A percentile compares a stretch with the other conserved stretches of the same genome.
Conservation (phyloP, 2,113 vertebrate genomes). For the Sclerurus mexicanus region DNA sequence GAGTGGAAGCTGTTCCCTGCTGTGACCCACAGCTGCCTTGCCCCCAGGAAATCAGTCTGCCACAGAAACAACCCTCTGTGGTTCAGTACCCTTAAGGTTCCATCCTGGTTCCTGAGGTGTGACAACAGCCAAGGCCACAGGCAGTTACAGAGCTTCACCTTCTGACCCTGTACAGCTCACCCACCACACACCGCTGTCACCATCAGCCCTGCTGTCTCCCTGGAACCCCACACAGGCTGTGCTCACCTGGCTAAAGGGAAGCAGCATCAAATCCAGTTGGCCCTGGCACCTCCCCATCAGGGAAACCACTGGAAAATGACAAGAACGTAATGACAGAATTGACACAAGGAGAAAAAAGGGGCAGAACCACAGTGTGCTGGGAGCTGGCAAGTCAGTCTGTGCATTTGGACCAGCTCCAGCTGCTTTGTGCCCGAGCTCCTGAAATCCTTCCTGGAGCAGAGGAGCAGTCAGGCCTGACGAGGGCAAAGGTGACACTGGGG, state of each 20-base stretch:
- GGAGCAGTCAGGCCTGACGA: background rate
- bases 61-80: background rate
- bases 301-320: background rate
- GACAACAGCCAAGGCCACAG: background rate
- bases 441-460: background rate
- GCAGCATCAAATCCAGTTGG: background rate
- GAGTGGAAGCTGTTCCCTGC: background rate
- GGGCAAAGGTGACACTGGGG: background rate
- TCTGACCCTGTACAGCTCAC: background rate
- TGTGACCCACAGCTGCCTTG: background rate
- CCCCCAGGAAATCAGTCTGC: background rate
- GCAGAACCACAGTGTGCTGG: background rate
- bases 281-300: background rate
- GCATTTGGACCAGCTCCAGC: background rate
- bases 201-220: background rate
- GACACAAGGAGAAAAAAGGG: background rate
- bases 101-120: background rate
- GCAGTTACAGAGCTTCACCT: background rate
- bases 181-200: background rate
- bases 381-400: background rate
- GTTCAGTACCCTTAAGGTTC: background rate
- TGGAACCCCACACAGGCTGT: background rate
- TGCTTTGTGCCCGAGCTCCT: background rate
- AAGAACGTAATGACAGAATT: fast-evolving
- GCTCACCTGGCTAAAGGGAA: background rate